Evolutionary conservation across 1,140 invertebrate species (phyloP).

Genomic region (Brachionus calyciflorus): DNA sequence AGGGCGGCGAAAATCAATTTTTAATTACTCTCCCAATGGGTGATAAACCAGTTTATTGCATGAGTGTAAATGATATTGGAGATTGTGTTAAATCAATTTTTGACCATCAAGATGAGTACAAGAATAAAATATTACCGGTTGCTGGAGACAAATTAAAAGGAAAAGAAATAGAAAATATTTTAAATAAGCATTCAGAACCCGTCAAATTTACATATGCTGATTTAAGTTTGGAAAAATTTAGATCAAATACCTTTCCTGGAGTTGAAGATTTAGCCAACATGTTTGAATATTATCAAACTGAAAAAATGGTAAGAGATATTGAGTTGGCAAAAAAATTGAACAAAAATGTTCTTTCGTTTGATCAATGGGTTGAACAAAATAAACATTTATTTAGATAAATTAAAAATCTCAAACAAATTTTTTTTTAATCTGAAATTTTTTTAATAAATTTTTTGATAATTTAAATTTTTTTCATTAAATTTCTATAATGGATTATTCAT

Average conservation of each 20-base stretch:
- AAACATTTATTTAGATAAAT: not conserved
- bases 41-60: not conserved
- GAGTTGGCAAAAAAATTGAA: not conserved
- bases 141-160: not conserved
- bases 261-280: slow-evolving; percentile 1
- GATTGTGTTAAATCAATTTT: not conserved
- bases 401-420: no score
- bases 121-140: not conserved
- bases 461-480: no score
- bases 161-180: slow-evolving; percentile 3
- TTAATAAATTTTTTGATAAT: no score
- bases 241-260: not conserved
- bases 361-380: slow-evolving; percentile 11
- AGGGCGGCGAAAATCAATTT: not conserved
- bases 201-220: not conserved
- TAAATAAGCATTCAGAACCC: not conserved
- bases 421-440: no score
- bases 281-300: slow-evolving; percentile 21
- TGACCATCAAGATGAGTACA: not conserved
- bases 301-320: slow-evolving; percentile 1
- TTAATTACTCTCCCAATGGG: not conserved
- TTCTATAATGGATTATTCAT: no score
- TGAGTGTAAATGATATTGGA: not conserved
- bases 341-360: not conserved
- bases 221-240: not conserved